These are phyloP conservation scores for Shinisaurus crocodilurus DNA, from an alignment of 2,113 vertebrate species.

Conservation along the genomic window DNA sequence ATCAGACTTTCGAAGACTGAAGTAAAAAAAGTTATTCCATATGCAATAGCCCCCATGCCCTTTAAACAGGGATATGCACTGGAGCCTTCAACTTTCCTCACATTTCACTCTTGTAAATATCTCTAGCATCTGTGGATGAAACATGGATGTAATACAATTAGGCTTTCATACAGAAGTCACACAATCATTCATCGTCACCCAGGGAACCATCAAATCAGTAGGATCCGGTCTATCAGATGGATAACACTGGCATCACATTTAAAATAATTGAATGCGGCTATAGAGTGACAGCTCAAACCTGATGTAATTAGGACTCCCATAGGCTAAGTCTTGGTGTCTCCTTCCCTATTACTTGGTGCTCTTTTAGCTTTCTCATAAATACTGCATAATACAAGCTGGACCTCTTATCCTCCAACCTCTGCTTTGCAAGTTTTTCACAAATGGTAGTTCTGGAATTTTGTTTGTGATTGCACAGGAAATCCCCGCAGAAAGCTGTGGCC, in stretches of 20 bases:
- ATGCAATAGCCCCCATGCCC: not conserved
- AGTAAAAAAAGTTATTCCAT: conserved; percentile 49
- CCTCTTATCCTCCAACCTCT: not conserved
- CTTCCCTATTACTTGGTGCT: not conserved
- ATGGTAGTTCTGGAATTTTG: conserved; percentile 10
- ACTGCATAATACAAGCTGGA: not conserved
- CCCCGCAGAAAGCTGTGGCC: conserved; percentile 23
- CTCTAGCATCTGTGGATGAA: not conserved
- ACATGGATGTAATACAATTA: conserved; percentile 15
- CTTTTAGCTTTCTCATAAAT: conserved; percentile 41
- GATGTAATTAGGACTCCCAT: conserved; percentile 31
- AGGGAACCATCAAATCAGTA: not conserved
- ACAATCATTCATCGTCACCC: not conserved
- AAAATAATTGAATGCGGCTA: conserved; percentile 7
- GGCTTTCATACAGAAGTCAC: rapidly evolving
- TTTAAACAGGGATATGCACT: not conserved
- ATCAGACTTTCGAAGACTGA: not conserved
- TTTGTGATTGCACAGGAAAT: conserved; percentile 12
- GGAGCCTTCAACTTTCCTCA: conserved; percentile 34
- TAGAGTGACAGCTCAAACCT: conserved; percentile 34
- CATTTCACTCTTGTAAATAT: conserved; percentile 28
- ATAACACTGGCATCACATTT: conserved; percentile 25
- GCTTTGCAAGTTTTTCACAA: not conserved
- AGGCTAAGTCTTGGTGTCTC: not conserved
- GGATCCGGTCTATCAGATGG: not conserved